These are phyloP conservation scores for Acrocephalus scirpaceus DNA, from an alignment of 2,797 vertebrate genomes.

Conservation along the genomic window DNA sequence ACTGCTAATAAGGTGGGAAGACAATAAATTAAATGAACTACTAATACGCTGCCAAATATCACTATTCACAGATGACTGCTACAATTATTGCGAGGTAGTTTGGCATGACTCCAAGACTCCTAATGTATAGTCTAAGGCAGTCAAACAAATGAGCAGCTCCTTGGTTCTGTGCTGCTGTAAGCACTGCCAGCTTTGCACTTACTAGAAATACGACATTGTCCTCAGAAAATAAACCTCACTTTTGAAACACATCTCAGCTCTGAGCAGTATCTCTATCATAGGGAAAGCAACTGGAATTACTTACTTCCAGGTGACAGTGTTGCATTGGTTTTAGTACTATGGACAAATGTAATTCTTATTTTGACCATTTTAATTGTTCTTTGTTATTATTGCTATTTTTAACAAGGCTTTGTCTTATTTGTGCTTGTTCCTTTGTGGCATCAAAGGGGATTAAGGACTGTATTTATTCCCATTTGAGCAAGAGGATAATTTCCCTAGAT, in stretches of 20 bases:
- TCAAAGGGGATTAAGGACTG: not conserved
- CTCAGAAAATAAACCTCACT: not conserved
- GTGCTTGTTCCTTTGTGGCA: not conserved
- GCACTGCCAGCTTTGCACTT: not conserved
- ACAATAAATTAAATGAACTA: slow-evolving; percentile 45
- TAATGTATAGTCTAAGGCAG: not conserved
- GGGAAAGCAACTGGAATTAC: not conserved
- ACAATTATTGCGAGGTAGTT: slow-evolving; percentile 44
- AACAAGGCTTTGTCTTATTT: not conserved
- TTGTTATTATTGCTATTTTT: not conserved
- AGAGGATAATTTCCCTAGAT: not conserved
- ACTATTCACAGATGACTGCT: slow-evolving; percentile 47
- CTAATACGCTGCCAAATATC: slow-evolving; percentile 18
- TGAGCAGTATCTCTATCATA: not conserved
- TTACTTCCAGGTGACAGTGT: not conserved
- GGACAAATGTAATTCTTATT: not conserved
- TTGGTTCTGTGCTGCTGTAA: not conserved
- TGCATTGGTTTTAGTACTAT: not conserved
- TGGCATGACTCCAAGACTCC: not conserved
- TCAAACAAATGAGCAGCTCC: slow-evolving; percentile 19
- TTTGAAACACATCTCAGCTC: not conserved
- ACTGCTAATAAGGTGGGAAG: slow-evolving; percentile 55
- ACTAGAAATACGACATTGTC: not conserved
- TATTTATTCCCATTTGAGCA: not conserved
- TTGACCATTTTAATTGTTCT: not conserved